Evolutionary conservation across 1,140 invertebrate genomes (phyloP), one percentile per base, ranked within the genome.

Genomic region (Limonius californicus): DNA sequence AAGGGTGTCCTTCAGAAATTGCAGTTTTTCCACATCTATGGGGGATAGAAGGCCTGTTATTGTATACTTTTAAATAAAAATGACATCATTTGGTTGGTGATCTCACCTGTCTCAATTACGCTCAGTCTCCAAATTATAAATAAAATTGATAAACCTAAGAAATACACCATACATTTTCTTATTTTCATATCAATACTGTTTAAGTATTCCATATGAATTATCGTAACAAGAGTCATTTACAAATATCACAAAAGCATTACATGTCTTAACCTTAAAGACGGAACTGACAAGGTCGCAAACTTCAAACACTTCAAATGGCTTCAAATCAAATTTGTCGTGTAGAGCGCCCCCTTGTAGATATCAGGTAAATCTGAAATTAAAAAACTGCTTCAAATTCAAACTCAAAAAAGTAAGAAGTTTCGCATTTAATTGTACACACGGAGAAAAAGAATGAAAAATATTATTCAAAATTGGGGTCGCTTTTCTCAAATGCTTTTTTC

Each of bases 71-170:
- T 39, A n/a, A 15, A 55, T 16, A 56, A 18, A 54, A 32, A n/a
- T 58, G n/a, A n/a, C n/a, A n/a, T 19, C 55, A 19, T 15, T 0
- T 9, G n/a, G n/a, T n/a, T n/a, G n/a, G 6, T 39, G 12, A 23
- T 56, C 50, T 12, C n/a, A 74, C 73, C 70, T 59, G 70, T 68
- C 65, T 72, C 69, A 8, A 71, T 69, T 0, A 65, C 57, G 9
- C 64, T 68, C n/a, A 74, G 59, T 64, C 72, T 74, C 69, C 72
- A 74, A 47, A 74, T 60, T 18, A 73, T 63, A 15, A 74, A 50
- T 16, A 72, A 55, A 35, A 68, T 20, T 21, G 62, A 62, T 16
- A 70, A 62, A 32, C 57, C 63, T 1, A 65, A 56, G n/a, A 68
- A 63, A 30, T 63, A 68, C 54, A 67, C 53, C 12, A 66, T 32